A percentile compares a stretch with the other conserved stretches of the same genome.
phyloP scores from a whole-genome alignment of 1,140 invertebrate species.

The Dendrolimus punctatus region DNA sequence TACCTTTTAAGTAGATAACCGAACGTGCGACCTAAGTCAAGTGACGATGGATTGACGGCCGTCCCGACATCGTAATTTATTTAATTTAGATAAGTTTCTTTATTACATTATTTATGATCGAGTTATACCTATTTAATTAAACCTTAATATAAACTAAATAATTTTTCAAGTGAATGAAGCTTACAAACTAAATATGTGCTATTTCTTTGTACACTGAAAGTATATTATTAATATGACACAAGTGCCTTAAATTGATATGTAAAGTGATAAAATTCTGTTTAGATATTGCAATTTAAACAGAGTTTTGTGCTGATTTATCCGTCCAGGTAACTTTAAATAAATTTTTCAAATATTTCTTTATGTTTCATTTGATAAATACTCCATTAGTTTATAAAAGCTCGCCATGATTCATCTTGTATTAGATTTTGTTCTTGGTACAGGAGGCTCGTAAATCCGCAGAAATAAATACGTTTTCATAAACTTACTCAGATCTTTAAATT shows the following conservation, averaged over 20 bases:
- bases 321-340: constrained; percentile 60
- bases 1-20: constrained; percentile 68
- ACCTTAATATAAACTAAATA: constrained; percentile 46
- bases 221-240: constrained; percentile 35
- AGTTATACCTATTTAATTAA: constrained; percentile 59
- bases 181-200: constrained; percentile 45
- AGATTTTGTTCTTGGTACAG: no score
- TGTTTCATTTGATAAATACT: constrained; percentile 30
- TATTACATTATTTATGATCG: constrained; percentile 64
- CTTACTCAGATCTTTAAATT: no score
- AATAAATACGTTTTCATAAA: no score
- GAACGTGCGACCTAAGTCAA: constrained; percentile 69
- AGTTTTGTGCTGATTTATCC: constrained; percentile 27
- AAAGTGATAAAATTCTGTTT: constrained; percentile 31
- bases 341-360: constrained; percentile 37
- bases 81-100: constrained; percentile 63
- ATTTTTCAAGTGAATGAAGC: constrained; percentile 40
- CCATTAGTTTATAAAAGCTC: no score
- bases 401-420: no score
- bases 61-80: constrained; percentile 71
- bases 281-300: constrained; percentile 17
- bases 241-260: constrained; percentile 49
- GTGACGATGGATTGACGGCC: constrained; percentile 63
- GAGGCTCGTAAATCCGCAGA: no score
- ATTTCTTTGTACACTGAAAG: constrained; percentile 41